Base-by-base conservation (phyloP, 1,140 invertebrate species). In the Drosophila bipectinata region DNA sequence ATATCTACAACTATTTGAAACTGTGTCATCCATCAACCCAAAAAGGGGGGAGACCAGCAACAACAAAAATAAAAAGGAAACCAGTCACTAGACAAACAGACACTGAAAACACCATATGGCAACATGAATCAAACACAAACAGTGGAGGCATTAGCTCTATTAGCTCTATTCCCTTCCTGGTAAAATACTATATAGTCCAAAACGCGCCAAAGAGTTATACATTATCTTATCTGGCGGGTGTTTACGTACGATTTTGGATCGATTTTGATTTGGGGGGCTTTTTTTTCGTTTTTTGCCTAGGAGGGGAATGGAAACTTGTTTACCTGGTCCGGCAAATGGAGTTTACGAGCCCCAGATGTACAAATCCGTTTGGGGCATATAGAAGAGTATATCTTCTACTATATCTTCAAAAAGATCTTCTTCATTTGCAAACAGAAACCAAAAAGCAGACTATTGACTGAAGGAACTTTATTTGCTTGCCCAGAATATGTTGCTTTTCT, bases 231-330 rank as follows among this genome's bases (percentile, higher is more conserved):
- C 67, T 39, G 26, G 2, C 1, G 1, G 9, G 30, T 69, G 66
- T 69, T 69, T 69, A 57, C 66, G 67, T 34, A 49, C 64, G 52
- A 71, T 57, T 69, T 39, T 26, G 12, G 67, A 69, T 71, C 67
- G 64, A 71, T 71, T 71, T 71, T 71, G 67, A 71, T 69, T 57
- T 69, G 63, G 54, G 64, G 37, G 14, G 21, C 63, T 21, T 58
- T 47, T 44, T 18, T 18, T 18, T 8, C 0, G 8, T 28, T 28
- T 28, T 6, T 4, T 28, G 4, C 4, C 6, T 7, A 5, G 26
- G 6, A 28, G 26, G 26, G 26, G 26, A 28, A 5, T 28, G n/a
- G 54, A 41, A 45, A 48, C 55, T 45, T 34, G 66, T 69, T 69
- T 69, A 69, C 66, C 66, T 68, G 66, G 30, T 39, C 47, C 14